Evolutionary conservation across 92 coral and sea anemone genomes (phyloP).

Genomic region (Plumapathes pennacea): DNA sequence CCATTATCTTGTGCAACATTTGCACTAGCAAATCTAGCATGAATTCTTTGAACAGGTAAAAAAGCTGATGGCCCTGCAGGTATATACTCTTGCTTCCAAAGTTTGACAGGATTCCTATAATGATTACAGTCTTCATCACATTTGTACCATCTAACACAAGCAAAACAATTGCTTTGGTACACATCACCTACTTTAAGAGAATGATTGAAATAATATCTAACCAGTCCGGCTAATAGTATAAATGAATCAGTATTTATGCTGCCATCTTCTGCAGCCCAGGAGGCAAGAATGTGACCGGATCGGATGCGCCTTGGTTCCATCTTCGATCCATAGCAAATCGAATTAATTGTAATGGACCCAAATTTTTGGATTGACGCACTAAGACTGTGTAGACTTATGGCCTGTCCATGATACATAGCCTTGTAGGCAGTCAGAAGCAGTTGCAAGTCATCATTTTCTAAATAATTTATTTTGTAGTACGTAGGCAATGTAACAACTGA

Average conservation of each 20-base stretch:
- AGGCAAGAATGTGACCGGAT: constrained; percentile 51
- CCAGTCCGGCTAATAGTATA: constrained; percentile 41
- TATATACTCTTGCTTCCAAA: constrained; percentile 22
- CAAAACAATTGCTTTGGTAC: constrained; percentile 26
- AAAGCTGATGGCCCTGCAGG: constrained; percentile 49
- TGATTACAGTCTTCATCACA: constrained; percentile 4
- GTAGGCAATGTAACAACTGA: constrained; percentile 30
- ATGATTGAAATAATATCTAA: constrained; percentile 51
- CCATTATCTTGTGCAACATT: neutral
- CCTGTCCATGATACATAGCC: constrained; percentile 27
- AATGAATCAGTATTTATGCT: constrained; percentile 45
- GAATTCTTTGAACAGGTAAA: constrained; percentile 58
- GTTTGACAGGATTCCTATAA: constrained; percentile 49
- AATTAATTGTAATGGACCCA: constrained; percentile 38
- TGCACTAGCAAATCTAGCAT: constrained; percentile 30
- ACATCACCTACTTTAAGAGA: constrained; percentile 18
- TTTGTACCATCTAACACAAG: constrained; percentile 52
- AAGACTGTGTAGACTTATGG: constrained; percentile 18
- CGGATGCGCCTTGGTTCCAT: constrained; percentile 51
- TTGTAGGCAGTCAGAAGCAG: constrained; percentile 34
- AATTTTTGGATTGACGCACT: constrained; percentile 38
- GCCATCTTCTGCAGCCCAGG: constrained; percentile 50
- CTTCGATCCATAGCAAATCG: constrained; percentile 43
- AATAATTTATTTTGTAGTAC: constrained; percentile 16
- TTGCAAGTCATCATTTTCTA: constrained; percentile 43